Percentiles rank a stretch among this genome's conserved stretches.
Conservation (phyloP, 2,113 vertebrate species). For the Psammodynastes pulverulentus region DNA sequence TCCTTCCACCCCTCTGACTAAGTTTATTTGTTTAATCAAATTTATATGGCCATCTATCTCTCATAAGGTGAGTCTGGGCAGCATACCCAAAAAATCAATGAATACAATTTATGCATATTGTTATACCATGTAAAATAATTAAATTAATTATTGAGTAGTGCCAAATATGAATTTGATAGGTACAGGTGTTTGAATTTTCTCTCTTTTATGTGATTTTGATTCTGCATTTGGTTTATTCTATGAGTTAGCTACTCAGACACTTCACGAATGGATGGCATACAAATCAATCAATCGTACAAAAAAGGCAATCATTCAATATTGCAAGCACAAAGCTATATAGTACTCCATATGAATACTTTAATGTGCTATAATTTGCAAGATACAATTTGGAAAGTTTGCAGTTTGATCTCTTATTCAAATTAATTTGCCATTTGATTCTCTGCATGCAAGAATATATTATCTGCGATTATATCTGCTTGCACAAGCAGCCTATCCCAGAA, state of each 20-base stretch:
- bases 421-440: conserved; percentile 24
- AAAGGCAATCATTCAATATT: neutral
- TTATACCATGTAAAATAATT: neutral
- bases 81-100: neutral
- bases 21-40: neutral
- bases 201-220: neutral
- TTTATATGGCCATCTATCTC: neutral
- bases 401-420: conserved; percentile 34
- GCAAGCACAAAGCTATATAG: neutral
- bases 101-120: neutral
- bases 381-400: conserved; percentile 7
- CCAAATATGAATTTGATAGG: neutral
- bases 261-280: neutral
- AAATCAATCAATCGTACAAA: neutral
- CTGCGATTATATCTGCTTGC: conserved; percentile 33
- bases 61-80: neutral
- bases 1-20: neutral
- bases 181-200: neutral
- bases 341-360: neutral
- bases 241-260: neutral
- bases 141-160: neutral
- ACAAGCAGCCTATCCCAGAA: neutral
- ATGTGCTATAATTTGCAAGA: neutral
- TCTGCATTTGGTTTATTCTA: neutral
- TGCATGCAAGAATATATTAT: conserved; percentile 14